Evolutionary conservation across 2,113 vertebrate species (phyloP).

Genomic region (Notiomystis cincta): DNA sequence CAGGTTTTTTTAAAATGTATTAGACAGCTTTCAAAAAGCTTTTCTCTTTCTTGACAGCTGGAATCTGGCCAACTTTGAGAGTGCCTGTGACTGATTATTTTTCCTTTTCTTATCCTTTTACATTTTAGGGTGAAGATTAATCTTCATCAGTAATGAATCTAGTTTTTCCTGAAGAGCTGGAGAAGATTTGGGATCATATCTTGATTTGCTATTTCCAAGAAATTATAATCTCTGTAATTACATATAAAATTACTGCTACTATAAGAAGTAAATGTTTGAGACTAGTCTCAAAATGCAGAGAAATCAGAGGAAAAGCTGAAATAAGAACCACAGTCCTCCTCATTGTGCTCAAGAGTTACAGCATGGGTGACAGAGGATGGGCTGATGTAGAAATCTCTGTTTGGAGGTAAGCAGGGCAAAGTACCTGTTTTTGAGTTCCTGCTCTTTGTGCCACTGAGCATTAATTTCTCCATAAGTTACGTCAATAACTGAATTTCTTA

Average conservation of each 20-base stretch:
- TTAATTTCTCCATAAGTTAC: background rate
- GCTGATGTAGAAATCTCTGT: background rate
- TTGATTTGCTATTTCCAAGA: background rate
- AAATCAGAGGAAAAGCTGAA: background rate
- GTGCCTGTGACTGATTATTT: background rate
- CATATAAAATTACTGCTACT: background rate
- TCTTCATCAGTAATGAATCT: background rate
- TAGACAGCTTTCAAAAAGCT: background rate
- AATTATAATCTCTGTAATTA: background rate
- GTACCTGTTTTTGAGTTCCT: background rate
- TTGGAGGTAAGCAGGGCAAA: background rate
- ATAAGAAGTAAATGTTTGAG: background rate
- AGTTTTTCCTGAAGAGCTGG: background rate
- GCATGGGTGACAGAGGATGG: background rate
- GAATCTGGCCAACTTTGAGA: background rate
- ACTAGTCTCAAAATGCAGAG: background rate
- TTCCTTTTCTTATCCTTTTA: background rate
- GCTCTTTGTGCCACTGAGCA: background rate
- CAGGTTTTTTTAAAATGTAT: background rate
- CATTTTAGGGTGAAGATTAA: constrained; percentile 52
- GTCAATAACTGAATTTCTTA: background rate
- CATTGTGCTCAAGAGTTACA: background rate
- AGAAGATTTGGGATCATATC: background rate
- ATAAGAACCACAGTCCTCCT: background rate
- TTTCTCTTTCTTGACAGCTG: background rate